phyloP scores from a whole-genome alignment of 2,888 invertebrate species.

The Caenorhabditis sp. region DNA sequence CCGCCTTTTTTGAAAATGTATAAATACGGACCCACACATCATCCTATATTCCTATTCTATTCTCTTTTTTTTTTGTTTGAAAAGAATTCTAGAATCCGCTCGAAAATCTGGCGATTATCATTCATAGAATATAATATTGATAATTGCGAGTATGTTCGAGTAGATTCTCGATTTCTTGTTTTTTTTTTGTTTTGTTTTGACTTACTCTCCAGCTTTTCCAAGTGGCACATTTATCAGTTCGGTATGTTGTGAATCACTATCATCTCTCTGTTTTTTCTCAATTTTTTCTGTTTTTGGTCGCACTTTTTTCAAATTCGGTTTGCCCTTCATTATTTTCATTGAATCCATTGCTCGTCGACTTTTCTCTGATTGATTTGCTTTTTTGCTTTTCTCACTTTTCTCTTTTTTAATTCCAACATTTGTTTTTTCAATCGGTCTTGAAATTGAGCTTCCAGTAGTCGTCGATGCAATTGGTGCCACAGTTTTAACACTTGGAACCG shows the following conservation, averaged over 20 bases:
- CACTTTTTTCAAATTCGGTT: background rate
- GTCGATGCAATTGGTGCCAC: background rate
- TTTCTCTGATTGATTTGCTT: background rate
- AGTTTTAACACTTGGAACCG: background rate
- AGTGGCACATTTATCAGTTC: background rate
- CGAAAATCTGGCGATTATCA: too few relatives aligned
- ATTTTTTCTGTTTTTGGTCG: background rate
- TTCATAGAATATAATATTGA: too few relatives aligned
- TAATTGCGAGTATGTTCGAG: too few relatives aligned
- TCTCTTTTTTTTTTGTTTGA: too few relatives aligned
- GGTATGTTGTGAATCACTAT: background rate
- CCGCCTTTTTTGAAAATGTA: too few relatives aligned
- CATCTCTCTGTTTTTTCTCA: background rate
- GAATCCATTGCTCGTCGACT: background rate
- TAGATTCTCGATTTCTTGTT: too few relatives aligned
- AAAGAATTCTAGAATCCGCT: too few relatives aligned
- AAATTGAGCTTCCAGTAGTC: background rate
- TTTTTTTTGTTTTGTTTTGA: too few relatives aligned
- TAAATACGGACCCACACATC: too few relatives aligned
- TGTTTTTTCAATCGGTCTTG: background rate
- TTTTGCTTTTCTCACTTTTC: background rate
- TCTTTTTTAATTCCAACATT: background rate
- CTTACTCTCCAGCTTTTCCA: constrained; percentile 1
- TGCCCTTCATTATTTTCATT: background rate
- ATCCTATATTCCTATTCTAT: too few relatives aligned